Percentiles rank a stretch among this genome's conserved stretches.
phyloP scores from a whole-genome alignment of 2,797 vertebrate genomes.

The Cygnus olor region DNA sequence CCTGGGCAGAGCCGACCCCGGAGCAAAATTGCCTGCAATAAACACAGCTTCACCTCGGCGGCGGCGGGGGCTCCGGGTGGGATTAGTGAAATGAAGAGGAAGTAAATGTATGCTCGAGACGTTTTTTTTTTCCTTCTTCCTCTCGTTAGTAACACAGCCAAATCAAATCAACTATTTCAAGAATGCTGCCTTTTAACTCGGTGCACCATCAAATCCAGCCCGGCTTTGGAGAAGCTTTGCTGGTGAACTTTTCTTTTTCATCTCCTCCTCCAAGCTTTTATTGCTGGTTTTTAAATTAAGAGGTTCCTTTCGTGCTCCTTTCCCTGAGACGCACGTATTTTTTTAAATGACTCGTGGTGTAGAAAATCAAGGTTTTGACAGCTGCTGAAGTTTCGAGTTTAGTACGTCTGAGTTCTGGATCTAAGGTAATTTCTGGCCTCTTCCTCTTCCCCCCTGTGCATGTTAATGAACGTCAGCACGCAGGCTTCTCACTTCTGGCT shows the following conservation, averaged over 20 bases:
- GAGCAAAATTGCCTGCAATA: neutral
- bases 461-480: neutral
- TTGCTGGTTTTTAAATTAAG: neutral
- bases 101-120: neutral
- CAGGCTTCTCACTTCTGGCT: neutral
- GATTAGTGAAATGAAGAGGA: neutral
- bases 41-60: neutral
- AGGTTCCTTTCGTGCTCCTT: neutral
- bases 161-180: neutral
- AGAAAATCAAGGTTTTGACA: neutral
- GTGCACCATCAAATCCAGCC: neutral
- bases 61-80: neutral
- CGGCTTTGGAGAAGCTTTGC: neutral
- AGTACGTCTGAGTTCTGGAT: neutral
- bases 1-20: neutral
- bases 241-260: neutral
- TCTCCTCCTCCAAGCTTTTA: neutral
- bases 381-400: neutral
- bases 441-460: neutral
- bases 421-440: neutral
- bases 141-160: neutral
- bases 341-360: neutral
- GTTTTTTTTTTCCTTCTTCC: neutral
- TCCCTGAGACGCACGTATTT: neutral
- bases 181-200: neutral